Evolutionary conservation across 2,888 invertebrate species (phyloP).

Genomic region (Cheilosia variabilis): DNA sequence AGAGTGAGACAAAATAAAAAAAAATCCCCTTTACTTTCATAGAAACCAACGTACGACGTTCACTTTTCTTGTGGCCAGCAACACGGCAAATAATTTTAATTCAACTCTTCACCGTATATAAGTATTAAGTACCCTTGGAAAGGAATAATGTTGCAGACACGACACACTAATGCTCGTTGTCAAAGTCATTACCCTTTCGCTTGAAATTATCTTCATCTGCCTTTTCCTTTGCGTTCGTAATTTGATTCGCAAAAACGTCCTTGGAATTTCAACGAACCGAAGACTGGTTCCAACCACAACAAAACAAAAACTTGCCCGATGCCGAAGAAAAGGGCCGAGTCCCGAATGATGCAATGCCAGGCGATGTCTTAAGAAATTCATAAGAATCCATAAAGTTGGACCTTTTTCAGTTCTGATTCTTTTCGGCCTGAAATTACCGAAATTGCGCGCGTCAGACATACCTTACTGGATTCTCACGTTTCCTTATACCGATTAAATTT

Average conservation of each 20-base stretch:
- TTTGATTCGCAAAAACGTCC: conserved; percentile 10
- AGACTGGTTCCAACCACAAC: conserved; percentile 3
- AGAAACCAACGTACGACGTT: too few species aligned
- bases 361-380: conserved; percentile 19
- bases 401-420: conserved; percentile 2
- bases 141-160: conserved; percentile 2
- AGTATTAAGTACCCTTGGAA: background rate
- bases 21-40: too few species aligned
- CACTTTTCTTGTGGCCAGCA: too few species aligned
- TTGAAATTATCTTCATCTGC: conserved; percentile 8
- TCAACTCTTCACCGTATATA: background rate
- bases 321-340: conserved; percentile 2
- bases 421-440: conserved; percentile 27
- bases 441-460: conserved; percentile 15
- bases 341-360: conserved; percentile 47
- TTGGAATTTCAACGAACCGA: conserved; percentile 21
- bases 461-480: background rate
- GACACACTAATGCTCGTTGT: conserved; percentile 7
- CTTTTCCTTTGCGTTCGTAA: background rate
- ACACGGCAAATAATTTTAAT: background rate
- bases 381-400: background rate
- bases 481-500: background rate
- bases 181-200: conserved; percentile 27
- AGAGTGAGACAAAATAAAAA: too few species aligned
- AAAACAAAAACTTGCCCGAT: background rate